Conservation (phyloP, 2,113 vertebrate species). For the Pelobates fuscus region DNA sequence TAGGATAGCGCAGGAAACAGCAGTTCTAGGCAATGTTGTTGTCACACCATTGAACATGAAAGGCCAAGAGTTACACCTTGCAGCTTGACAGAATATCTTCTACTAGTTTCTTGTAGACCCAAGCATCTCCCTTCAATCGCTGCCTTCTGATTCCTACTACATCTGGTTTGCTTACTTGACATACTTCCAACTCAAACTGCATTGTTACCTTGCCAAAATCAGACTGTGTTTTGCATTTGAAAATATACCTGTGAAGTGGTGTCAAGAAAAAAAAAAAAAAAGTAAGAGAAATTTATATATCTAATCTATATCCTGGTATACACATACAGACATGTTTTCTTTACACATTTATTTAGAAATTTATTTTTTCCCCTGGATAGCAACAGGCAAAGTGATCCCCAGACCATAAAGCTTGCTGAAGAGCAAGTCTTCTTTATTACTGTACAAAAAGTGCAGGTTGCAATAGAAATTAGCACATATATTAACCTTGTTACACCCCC, state of each 20-base stretch:
- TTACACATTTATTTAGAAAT: no score
- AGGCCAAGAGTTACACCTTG: constrained; percentile 65
- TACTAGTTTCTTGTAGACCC: constrained; percentile 93
- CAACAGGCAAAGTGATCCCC: no score
- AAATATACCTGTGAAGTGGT: constrained; percentile 74
- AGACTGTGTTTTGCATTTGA: constrained; percentile 85
- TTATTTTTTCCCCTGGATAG: no score
- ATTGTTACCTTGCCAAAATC: constrained; percentile 89
- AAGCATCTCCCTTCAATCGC: constrained; percentile 90
- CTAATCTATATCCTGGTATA: neutral
- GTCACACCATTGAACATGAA: neutral
- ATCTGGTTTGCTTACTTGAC: constrained; percentile 77
- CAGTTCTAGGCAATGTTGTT: neutral
- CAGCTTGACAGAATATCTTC: constrained; percentile 86
- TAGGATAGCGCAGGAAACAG: no score
- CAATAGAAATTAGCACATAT: no score
- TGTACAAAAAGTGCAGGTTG: no score
- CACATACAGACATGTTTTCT: neutral
- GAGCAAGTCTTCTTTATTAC: no score
- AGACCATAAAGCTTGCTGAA: no score
- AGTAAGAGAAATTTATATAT: constrained; percentile 13
- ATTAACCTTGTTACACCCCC: no score
- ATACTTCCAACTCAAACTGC: constrained; percentile 93
- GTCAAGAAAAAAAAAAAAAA: constrained; percentile 34
- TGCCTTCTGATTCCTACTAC: constrained; percentile 84